Evolutionary conservation across 2,113 vertebrate genomes (phyloP).

Genomic region (Halichoeres trimaculatus): DNA sequence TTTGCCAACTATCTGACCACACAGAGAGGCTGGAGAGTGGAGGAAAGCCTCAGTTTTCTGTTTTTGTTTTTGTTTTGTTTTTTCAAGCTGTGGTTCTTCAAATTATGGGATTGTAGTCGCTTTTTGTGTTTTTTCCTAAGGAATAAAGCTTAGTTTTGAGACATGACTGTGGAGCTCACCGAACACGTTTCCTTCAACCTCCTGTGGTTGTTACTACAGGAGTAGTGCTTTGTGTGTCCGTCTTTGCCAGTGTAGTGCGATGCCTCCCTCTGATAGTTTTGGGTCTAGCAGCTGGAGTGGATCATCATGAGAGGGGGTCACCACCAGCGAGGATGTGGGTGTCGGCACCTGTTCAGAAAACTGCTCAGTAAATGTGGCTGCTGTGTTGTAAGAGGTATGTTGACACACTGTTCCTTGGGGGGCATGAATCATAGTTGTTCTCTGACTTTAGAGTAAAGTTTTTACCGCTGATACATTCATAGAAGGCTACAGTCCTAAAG

Average conservation of each 20-base stretch:
- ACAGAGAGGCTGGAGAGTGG: conserved; percentile 51
- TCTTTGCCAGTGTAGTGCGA: conserved; percentile 59
- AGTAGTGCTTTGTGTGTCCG: conserved; percentile 29
- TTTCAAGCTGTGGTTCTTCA: conserved; percentile 23
- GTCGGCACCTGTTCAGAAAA: conserved; percentile 90
- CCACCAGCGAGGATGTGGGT: conserved; percentile 85
- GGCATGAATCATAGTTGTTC: not conserved
- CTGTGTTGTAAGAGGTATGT: conserved; percentile 88
- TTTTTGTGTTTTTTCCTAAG: not conserved
- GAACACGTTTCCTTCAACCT: not conserved
- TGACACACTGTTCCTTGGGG: not conserved
- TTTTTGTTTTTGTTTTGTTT: conserved; percentile 28
- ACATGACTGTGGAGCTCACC: conserved; percentile 32
- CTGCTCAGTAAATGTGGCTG: conserved; percentile 90
- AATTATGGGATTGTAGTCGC: conserved; percentile 40
- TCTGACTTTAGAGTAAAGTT: not conserved
- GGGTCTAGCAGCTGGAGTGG: conserved; percentile 67
- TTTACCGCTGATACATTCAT: not conserved
- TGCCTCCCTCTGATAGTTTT: conserved; percentile 73
- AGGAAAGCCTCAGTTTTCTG: conserved; percentile 30
- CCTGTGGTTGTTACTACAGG: conserved; percentile 31
- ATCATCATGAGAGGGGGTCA: conserved; percentile 87
- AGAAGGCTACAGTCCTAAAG: not conserved
- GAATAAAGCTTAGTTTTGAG: conserved; percentile 28
- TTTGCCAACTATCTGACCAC: conserved; percentile 55